Conservation (phyloP, 2,113 vertebrate genomes). For the Oxygymnocypris stewartii region DNA sequence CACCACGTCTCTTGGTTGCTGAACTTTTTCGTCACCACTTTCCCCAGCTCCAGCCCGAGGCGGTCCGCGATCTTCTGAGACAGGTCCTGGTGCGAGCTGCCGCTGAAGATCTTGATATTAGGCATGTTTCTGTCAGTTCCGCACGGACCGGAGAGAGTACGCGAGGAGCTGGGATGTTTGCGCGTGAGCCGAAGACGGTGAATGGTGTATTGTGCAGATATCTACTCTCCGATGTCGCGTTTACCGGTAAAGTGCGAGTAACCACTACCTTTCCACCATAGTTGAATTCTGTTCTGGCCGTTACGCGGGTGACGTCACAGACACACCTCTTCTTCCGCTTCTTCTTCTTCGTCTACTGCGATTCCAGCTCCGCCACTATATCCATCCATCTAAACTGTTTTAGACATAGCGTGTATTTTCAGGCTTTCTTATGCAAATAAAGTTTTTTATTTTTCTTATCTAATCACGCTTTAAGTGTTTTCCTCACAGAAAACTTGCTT, state of each 20-base stretch:
- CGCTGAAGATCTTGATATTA: constrained; percentile 83
- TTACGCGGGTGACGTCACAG: constrained; percentile 61
- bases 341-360: no score
- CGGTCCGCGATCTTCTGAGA: constrained; percentile 81
- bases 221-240: constrained; percentile 40
- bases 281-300: constrained; percentile 55
- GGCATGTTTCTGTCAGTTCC: constrained; percentile 69
- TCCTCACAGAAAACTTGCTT: no score
- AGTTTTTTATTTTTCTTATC: no score
- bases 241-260: constrained; percentile 50
- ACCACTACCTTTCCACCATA: constrained; percentile 76
- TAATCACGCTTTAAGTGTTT: no score
- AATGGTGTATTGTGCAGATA: constrained; percentile 3
- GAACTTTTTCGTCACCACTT: constrained; percentile 95
- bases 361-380: no score
- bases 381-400: no score
- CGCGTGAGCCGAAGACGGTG: not conserved
- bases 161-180: not conserved
- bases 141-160: not conserved
- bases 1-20: constrained; percentile 92
- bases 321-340: not conserved
- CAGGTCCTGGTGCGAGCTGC: constrained; percentile 80
- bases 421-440: no score
- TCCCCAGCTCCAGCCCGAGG: constrained; percentile 81
- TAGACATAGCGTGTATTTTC: no score